Evolutionary conservation across 2,888 invertebrate genomes (phyloP).

Genomic region (Melolontha melolontha): DNA sequence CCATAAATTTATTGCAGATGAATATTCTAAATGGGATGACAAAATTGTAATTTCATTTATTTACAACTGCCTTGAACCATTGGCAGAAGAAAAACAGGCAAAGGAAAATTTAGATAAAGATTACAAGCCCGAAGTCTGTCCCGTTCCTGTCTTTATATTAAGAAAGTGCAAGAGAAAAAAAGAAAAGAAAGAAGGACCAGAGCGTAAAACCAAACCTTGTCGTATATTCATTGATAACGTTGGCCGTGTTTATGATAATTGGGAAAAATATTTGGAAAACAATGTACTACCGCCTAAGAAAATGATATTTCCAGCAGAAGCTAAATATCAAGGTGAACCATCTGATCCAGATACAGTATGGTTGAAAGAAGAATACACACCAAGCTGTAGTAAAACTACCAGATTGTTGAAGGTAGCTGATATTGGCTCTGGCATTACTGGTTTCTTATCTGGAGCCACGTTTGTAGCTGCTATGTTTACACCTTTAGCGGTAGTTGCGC

Average conservation of each 20-base stretch:
- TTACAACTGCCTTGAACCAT: conserved; percentile 53
- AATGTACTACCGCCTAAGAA: conserved; percentile 70
- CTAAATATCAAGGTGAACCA: conserved; percentile 55
- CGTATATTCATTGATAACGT: conserved; percentile 60
- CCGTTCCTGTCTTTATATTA: conserved; percentile 59
- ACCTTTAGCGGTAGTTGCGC: conserved; percentile 36
- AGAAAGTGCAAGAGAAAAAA: conserved; percentile 36
- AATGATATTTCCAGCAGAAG: conserved; percentile 69
- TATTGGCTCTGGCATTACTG: conserved; percentile 30
- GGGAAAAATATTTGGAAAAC: conserved; percentile 67
- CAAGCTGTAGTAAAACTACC: neutral
- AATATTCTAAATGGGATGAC: conserved; percentile 44
- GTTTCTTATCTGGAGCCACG: conserved; percentile 39
- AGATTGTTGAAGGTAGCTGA: conserved; percentile 5
- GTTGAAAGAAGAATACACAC: neutral
- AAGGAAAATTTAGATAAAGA: conserved; percentile 8
- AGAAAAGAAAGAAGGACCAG: conserved; percentile 53
- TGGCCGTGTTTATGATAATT: conserved; percentile 69
- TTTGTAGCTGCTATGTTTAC: conserved; percentile 31
- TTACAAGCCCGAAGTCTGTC: conserved; percentile 52
- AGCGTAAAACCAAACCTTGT: conserved; percentile 54
- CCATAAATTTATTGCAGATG: conserved; percentile 32
- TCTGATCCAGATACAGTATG: neutral
- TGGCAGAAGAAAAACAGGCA: conserved; percentile 52
- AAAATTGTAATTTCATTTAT: conserved; percentile 45